Evolutionary conservation across 35 echinoderm and acorn worm species (phyloP).

Genomic region (Apostichopus californicus): DNA sequence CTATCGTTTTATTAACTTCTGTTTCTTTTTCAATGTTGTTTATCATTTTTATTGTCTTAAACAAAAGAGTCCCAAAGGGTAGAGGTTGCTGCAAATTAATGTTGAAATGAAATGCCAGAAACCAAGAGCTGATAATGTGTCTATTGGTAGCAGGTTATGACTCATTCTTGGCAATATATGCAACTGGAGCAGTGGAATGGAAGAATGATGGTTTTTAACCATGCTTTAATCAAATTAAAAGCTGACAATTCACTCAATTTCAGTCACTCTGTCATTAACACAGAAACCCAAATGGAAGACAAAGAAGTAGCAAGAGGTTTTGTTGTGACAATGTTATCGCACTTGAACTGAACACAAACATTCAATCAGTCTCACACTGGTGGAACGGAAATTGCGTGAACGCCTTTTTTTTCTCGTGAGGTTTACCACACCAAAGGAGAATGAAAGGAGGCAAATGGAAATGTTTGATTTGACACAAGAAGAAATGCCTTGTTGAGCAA

Average conservation of each 20-base stretch:
- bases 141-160: background rate
- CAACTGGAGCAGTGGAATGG: background rate
- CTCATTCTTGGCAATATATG: slow-evolving; percentile 9
- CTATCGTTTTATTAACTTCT: background rate
- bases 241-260: slow-evolving; percentile 33
- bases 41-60: background rate
- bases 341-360: background rate
- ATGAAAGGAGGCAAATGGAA: no score
- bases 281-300: background rate
- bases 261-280: slow-evolving; percentile 4
- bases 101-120: slow-evolving; percentile 1
- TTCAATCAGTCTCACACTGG: background rate
- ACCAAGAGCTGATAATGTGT: background rate
- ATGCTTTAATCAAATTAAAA: slow-evolving; percentile 34
- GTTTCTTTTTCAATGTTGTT: background rate
- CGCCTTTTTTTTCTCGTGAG: background rate
- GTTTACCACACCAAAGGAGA: no score
- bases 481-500: no score
- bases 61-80: background rate
- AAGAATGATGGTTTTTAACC: slow-evolving; percentile 7
- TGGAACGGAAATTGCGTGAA: background rate
- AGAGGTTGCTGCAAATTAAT: slow-evolving; percentile 4
- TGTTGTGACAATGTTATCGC: background rate
- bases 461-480: no score
- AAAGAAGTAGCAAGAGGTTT: background rate